Evolutionary conservation across 2,888 invertebrate species (phyloP).

Genomic region (Rhodophaea formosa): DNA sequence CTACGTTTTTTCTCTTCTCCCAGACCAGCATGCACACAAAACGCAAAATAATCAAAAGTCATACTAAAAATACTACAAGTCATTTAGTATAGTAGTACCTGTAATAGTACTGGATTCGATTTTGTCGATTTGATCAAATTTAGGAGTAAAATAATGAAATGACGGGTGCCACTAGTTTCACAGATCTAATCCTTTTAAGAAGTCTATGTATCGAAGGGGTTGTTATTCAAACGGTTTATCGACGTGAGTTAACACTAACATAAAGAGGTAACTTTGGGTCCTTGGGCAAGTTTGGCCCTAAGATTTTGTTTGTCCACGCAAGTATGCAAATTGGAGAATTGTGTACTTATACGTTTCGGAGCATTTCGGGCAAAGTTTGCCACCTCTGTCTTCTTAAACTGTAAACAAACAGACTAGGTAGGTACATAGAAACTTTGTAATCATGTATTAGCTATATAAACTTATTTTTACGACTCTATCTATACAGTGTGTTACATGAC

Average conservation of each 20-base stretch:
- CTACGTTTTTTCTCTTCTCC: no score
- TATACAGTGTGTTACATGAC: no score
- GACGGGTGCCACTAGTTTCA: no score
- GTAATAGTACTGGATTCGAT: no score
- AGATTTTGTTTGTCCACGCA: constrained; percentile 10
- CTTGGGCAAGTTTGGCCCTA: not conserved
- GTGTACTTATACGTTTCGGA: constrained; percentile 6
- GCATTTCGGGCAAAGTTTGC: constrained; percentile 4
- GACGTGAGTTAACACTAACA: constrained; percentile 4
- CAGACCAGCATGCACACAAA: no score
- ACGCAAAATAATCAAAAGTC: no score
- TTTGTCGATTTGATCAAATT: no score
- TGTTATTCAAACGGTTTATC: constrained; percentile 6
- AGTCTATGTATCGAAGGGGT: not conserved
- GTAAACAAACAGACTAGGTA: not conserved
- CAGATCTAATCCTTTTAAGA: no score
- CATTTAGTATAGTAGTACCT: no score
- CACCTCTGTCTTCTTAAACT: not conserved
- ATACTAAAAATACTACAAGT: no score
- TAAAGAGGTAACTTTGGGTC: not conserved
- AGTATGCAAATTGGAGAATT: constrained; percentile 7
- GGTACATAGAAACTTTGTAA: not conserved
- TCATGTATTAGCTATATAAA: not conserved
- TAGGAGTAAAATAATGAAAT: no score
- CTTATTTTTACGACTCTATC: no score